phyloP scores from a whole-genome alignment of 2,113 vertebrate species.

The Haplochromis vanheusdeni region DNA sequence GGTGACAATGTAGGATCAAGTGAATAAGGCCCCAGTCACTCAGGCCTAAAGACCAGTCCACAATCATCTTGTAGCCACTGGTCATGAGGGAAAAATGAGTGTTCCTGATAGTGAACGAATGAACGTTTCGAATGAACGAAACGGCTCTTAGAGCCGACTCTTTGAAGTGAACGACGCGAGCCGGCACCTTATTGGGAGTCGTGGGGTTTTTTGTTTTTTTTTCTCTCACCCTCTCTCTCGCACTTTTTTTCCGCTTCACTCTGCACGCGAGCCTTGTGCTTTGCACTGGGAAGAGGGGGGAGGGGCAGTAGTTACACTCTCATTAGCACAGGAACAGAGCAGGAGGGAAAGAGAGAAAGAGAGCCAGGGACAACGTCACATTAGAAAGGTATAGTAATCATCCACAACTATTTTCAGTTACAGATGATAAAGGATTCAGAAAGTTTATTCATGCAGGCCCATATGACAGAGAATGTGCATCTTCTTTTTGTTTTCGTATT shows the following conservation, averaged over 20 bases:
- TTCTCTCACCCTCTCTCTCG: neutral
- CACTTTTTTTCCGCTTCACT: neutral
- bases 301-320: accelerated
- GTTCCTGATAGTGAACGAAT: neutral
- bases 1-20: neutral
- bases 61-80: neutral
- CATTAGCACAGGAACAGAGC: neutral
- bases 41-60: neutral
- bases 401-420: accelerated
- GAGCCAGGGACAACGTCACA: accelerated
- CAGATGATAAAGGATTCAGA: accelerated
- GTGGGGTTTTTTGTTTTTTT: accelerated
- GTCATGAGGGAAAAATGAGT: neutral
- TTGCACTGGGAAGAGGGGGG: neutral
- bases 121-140: too few relatives aligned
- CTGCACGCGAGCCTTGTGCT: accelerated
- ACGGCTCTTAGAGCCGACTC: accelerated
- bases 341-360: accelerated
- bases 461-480: accelerated
- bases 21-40: neutral
- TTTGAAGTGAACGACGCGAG: neutral
- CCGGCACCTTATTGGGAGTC: accelerated
- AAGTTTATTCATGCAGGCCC: accelerated
- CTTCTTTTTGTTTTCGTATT: too few relatives aligned
- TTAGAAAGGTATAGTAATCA: neutral